phyloP scores from a whole-genome alignment of 2,797 vertebrate genomes.

The Sciurus vulgaris region DNA sequence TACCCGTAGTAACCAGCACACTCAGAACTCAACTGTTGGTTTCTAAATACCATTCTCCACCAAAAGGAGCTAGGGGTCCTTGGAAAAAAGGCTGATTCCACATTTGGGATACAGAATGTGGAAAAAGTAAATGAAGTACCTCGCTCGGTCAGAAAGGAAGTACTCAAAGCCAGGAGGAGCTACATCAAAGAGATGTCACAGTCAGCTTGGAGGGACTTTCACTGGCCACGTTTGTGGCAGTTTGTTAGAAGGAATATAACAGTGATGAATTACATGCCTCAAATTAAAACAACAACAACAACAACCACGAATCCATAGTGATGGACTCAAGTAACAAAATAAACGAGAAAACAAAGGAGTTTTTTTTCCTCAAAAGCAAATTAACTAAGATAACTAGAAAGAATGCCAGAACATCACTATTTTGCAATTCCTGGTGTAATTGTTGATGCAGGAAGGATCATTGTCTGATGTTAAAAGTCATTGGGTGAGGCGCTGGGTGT shows the following conservation, averaged over 20 bases:
- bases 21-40: neutral
- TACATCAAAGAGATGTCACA: neutral
- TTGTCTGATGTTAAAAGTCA: neutral
- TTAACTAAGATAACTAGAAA: neutral
- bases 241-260: neutral
- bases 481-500: too few species aligned
- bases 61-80: neutral
- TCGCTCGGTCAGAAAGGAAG: neutral
- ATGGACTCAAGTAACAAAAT: neutral
- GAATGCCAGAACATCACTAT: neutral
- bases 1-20: neutral
- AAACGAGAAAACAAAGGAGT: neutral
- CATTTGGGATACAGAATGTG: neutral
- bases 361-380: neutral
- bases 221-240: neutral
- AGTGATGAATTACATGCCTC: neutral
- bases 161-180: neutral
- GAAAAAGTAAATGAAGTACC: neutral
- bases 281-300: neutral
- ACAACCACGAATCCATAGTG: neutral
- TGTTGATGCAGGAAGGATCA: neutral
- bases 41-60: neutral
- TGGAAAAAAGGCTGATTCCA: neutral
- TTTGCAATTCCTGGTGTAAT: neutral
- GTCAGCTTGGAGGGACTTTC: neutral